phyloP scores from a whole-genome alignment of 2,888 invertebrate genomes.

The Tinea semifulvella region DNA sequence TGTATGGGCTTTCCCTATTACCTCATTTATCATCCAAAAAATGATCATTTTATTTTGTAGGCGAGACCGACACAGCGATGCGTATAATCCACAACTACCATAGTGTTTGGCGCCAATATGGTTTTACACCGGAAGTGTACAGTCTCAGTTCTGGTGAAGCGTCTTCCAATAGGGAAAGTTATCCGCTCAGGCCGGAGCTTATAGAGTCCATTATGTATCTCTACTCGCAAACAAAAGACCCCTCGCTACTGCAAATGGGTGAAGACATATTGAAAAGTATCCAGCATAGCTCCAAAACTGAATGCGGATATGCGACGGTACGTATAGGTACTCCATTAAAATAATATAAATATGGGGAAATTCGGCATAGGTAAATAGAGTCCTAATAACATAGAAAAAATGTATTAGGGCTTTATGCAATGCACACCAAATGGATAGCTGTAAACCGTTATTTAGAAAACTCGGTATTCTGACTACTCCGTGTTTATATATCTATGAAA shows the following conservation, averaged over 20 bases:
- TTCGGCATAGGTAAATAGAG: too few species aligned
- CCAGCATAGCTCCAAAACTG: slow-evolving; percentile 90
- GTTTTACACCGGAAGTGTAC: slow-evolving; percentile 98
- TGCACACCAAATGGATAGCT: too few species aligned
- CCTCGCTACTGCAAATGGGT: slow-evolving; percentile 89
- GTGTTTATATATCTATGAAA: too few species aligned
- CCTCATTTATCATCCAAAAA: too few species aligned
- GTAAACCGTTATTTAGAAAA: too few species aligned
- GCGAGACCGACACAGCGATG: slow-evolving; percentile 91
- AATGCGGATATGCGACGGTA: slow-evolving; percentile 98
- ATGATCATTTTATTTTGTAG: too few species aligned
- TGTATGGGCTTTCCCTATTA: too few species aligned
- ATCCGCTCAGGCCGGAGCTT: slow-evolving; percentile 95
- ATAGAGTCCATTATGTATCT: slow-evolving; percentile 97
- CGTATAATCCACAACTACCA: slow-evolving; percentile 95
- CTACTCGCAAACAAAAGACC: slow-evolving; percentile 94
- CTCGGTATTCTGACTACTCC: too few species aligned
- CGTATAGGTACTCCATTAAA: too few species aligned
- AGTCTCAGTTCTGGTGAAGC: slow-evolving; percentile 91
- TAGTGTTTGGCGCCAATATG: slow-evolving; percentile 96
- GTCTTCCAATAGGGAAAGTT: slow-evolving; percentile 83
- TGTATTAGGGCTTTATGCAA: too few species aligned
- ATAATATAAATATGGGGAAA: too few species aligned
- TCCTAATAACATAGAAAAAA: too few species aligned
- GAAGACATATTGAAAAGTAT: slow-evolving; percentile 94